Evolutionary conservation across 2,888 invertebrate genomes (phyloP).

Genomic region (Ptychoptera albimana): DNA sequence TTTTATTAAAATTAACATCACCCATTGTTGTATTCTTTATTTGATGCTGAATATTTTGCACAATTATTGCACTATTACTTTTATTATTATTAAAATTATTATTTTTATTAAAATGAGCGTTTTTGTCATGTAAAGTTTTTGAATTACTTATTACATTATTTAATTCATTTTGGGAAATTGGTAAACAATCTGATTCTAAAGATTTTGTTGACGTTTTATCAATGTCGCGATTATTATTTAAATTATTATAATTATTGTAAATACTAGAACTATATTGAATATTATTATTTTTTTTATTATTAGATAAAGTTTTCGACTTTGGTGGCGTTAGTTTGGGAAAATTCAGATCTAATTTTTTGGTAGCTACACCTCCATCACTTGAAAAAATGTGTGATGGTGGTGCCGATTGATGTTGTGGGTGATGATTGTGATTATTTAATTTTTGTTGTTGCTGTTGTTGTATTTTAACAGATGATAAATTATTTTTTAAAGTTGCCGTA

Average conservation of each 20-base stretch:
- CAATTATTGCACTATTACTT: conserved; percentile 15
- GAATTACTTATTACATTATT: too few relatives aligned
- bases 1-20: background rate
- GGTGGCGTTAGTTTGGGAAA: conserved; percentile 31
- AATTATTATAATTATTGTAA: conserved; percentile 4
- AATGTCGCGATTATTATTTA: conserved; percentile 5
- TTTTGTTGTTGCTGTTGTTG: conserved; percentile 19
- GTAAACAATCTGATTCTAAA: background rate
- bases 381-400: conserved; percentile 11
- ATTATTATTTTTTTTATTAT: conserved; percentile 10
- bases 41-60: conserved; percentile 15
- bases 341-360: conserved; percentile 22
- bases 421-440: conserved; percentile 8
- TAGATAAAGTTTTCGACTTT: conserved; percentile 22
- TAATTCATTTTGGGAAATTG: background rate
- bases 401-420: conserved; percentile 10
- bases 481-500: conserved; percentile 22
- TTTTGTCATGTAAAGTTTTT: conserved; percentile 10
- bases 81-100: conserved; percentile 20
- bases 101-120: conserved; percentile 21
- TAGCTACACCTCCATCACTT: conserved; percentile 20
- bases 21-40: background rate
- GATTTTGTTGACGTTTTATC: conserved; percentile 3
- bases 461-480: too few relatives aligned
- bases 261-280: too few relatives aligned